Evolutionary conservation across 2,113 vertebrate species (phyloP), one percentile per base, ranked within the genome.

Genomic region (Guaruba guarouba): DNA sequence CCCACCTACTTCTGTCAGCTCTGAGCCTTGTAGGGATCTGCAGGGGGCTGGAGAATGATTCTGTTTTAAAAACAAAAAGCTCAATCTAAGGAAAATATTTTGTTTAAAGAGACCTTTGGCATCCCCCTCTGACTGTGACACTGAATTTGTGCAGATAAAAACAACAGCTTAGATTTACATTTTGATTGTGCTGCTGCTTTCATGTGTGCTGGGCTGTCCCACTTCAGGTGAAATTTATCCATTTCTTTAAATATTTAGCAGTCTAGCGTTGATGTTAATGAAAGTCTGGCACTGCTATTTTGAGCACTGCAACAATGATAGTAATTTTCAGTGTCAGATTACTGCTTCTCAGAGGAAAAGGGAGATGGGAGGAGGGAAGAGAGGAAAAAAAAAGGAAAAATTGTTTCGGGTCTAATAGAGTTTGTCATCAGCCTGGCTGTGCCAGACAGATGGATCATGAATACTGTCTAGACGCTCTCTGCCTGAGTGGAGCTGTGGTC

Each of bases 381-480:
- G 95, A 37, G 10, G 31, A 35, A 46, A 75, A 35, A 37, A 23
- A 35, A 59, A 86, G 90, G 92, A 94, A 96, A 98, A 98, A 97
- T 96, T 97, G 97, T 98, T 98, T 98, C 98, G 97, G 98, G 98
- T 98, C 98, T 99, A 99, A 99, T 99, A 98, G 98, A 98, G 98
- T 98, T 98, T 98, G 98, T 98, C 98, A 98, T 98, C 98, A 98
- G 97, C 98, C 98, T 98, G 98, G 98, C 98, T 98, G 98, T 98
- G 98, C 98, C 98, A 99, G 98, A 99, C 99, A 99, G 98, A 99
- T 99, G 99, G 99, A 99, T 99, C 99, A 99, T 99, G 99, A 99
- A 99, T 99, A 99, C 98, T 98, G 99, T 99, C 99, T 99, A 99
- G 99, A 99, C 99, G 96, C 97, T 98, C 98, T 98, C 98, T 98